A percentile compares a stretch with the other conserved stretches of the same genome.
These are phyloP conservation scores for Lissonota sp. DNA, from an alignment of 2,888 invertebrate genomes.

Conservation along the genomic window DNA sequence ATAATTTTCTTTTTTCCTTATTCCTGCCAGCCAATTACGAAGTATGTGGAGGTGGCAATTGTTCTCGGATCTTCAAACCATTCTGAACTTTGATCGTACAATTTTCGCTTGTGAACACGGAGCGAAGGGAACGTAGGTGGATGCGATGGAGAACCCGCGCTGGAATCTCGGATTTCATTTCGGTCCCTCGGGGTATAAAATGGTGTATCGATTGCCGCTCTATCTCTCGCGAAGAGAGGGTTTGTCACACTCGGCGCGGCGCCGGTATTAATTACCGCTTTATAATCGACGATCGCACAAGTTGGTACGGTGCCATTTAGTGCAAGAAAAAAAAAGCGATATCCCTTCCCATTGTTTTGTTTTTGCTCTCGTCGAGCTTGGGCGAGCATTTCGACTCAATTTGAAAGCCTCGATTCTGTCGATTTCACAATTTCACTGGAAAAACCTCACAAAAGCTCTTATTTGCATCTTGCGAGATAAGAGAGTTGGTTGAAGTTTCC, in stretches of 20 bases:
- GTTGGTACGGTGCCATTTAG: conserved; percentile 63
- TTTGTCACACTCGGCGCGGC: conserved; percentile 51
- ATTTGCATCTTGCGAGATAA: too few relatives aligned
- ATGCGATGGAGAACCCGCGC: conserved; percentile 19
- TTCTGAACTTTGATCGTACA: too few relatives aligned
- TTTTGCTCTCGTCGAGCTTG: background rate
- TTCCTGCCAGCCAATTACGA: too few relatives aligned
- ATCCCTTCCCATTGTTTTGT: background rate
- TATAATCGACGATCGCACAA: conserved; percentile 56
- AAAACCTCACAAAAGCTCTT: too few relatives aligned
- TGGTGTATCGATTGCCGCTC: conserved; percentile 57
- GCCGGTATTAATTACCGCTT: conserved; percentile 58
- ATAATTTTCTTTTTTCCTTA: too few relatives aligned
- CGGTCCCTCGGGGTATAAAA: conserved; percentile 40
- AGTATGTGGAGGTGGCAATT: too few relatives aligned
- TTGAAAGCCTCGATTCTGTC: background rate
- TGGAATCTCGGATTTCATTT: conserved; percentile 60
- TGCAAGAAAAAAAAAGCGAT: conserved; percentile 1
- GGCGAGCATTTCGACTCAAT: background rate
- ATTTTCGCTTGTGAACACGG: background rate
- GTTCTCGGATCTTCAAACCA: too few relatives aligned
- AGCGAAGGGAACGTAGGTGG: background rate
- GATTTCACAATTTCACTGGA: background rate
- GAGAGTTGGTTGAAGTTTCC: too few relatives aligned
- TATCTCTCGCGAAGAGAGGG: conserved; percentile 6